Base-by-base conservation (phyloP, 2,113 vertebrate genomes). In the Rhinoderma darwinii region DNA sequence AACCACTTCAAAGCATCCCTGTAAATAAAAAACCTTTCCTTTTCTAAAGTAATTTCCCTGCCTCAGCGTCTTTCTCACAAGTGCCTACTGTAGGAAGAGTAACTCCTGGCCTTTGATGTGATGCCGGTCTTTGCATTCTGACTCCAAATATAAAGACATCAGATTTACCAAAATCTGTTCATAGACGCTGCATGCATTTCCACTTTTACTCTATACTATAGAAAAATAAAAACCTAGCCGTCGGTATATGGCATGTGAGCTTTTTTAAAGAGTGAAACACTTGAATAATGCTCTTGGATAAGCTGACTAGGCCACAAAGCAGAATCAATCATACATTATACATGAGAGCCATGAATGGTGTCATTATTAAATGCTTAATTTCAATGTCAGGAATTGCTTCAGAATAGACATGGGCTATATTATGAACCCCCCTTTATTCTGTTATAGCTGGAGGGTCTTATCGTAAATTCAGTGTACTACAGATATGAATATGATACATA, bases 301-400 rank as follows among this genome's bases (percentile, higher is more conserved):
- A 80, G 76, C 85, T 61, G 63, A 82, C 66, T 22, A 59, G 27
- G 22, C 51, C 51, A n/a, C 37, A 32, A 74, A 82, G 54, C 50
- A 47, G 79, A 63, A 87, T 87, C 37, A 82, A 87, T 87, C 68
- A 75, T 87, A 50, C 47, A 87, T 86, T 25, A 86, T 73, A 75
- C 78, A 87, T 87, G 70, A 87, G 78, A 82, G 51, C 37, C 51
- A 66, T 74, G 50, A 87, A 82, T 75, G 61, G 27, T 75, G 78
- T n/a, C 63, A 82, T 74, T 86, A 86, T 70, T 87, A 87, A 82
- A 87, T 87, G 54, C 47, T 44, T 87, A 63, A 87, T 75, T 87
- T 66, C 68, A 82, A 37, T 82, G 18, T 35, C 75, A 56, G 39
- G 84, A 78, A 78, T 63, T 77, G 56, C 61, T 86, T 54, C 27